These are phyloP conservation scores for Callyntrura sp. DNA, from an alignment of 2,888 invertebrate genomes.

Conservation along the genomic window DNA sequence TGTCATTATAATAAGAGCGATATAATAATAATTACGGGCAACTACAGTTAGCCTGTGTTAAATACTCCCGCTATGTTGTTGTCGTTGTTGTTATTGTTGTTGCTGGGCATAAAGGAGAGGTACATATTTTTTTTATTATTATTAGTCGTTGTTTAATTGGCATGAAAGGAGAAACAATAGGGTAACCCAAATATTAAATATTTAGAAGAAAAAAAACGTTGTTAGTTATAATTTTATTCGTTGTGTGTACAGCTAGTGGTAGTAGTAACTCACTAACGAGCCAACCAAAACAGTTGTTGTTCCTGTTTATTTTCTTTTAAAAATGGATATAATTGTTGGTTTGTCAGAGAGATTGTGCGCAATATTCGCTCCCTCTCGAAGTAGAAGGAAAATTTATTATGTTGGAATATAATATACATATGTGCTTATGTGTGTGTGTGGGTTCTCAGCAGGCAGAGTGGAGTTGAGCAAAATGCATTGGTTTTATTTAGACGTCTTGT, in stretches of 20 bases:
- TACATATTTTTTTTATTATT: too few species aligned
- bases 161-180: conserved; percentile 20
- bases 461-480: conserved; percentile 52
- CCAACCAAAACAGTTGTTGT: not conserved
- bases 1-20: conserved; percentile 7
- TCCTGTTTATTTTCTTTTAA: not conserved
- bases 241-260: too few species aligned
- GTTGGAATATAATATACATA: conserved; percentile 7
- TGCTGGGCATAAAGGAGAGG: not conserved
- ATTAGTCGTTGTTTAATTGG: conserved; percentile 54
- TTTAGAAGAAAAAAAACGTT: not conserved
- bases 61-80: not conserved
- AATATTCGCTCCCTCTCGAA: too few species aligned
- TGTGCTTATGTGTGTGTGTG: conserved; percentile 23
- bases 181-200: conserved; percentile 12
- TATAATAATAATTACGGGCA: too few species aligned
- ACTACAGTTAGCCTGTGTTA: not conserved
- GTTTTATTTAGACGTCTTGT: conserved; percentile 32
- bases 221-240: not conserved
- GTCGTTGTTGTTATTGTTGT: conserved; percentile 24
- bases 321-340: too few species aligned
- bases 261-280: too few species aligned
- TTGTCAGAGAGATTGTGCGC: too few species aligned
- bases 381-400: not conserved
- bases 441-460: not conserved